phyloP scores from a whole-genome alignment of 2,113 vertebrate species.

The Heterotilapia buettikoferi region DNA sequence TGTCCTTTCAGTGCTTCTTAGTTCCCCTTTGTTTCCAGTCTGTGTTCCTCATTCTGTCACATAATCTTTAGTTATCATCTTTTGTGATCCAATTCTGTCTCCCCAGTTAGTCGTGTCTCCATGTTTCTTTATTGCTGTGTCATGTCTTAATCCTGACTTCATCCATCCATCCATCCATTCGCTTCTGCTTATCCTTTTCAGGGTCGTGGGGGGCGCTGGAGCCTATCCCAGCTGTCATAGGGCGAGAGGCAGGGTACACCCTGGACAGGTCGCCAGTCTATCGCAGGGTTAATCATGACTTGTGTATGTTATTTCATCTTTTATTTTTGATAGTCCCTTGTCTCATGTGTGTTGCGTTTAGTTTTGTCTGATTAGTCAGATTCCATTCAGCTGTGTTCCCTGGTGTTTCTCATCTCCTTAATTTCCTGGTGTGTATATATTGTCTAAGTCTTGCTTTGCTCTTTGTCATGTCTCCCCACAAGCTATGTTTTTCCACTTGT shows the following conservation, averaged over 20 bases:
- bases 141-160: not conserved
- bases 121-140: not conserved
- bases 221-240: not conserved
- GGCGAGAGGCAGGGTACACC: not conserved
- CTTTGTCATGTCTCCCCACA: too few relatives aligned
- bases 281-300: not conserved
- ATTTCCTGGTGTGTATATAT: too few relatives aligned
- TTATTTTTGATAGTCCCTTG: not conserved
- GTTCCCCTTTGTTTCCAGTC: not conserved
- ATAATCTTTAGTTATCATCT: not conserved
- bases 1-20: not conserved
- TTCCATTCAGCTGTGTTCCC: too few relatives aligned
- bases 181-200: not conserved
- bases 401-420: too few relatives aligned
- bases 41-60: not conserved
- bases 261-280: not conserved
- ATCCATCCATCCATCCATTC: not conserved
- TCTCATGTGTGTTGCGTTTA: too few relatives aligned
- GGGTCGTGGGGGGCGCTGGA: not conserved
- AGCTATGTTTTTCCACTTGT: too few relatives aligned
- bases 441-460: too few relatives aligned
- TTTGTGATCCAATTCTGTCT: not conserved
- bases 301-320: not conserved
- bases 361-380: too few relatives aligned
- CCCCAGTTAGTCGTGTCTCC: not conserved